Evolutionary conservation across 2,797 vertebrate species (phyloP), one percentile per base, ranked within the genome.

Genomic region (Anniella stebbinsi): DNA sequence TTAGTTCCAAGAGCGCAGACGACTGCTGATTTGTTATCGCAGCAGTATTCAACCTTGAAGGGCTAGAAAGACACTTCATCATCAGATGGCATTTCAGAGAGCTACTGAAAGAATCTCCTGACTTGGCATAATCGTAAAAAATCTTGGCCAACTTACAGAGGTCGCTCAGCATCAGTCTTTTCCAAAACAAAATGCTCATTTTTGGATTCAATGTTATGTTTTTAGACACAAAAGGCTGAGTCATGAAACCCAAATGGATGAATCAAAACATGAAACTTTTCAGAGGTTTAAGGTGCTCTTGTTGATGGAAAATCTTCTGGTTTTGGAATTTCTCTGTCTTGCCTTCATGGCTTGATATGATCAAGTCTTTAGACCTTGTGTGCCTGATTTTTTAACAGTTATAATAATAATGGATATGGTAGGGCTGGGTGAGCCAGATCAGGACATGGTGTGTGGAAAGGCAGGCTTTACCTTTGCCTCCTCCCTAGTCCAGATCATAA

Each of bases 91-190:
- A 30, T 91, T 89, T 87, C 86, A 72, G 51, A 82, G 48, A 78
- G 70, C 70, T 28, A 77, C 36, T 38, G 41, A 87, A 91, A 86
- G 84, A 75, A 89, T 86, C 84, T 54, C 78, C 87, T 77, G 87
- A 54, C 84, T 72, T 92, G 80, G 85, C 91, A 84, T 89, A 78
- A 77, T 84, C n/a, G 11, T 63, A 81, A 87, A n/a, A 83, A 89
- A 87, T 78, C 85, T 87, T 84, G 91, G 87, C 78, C 73, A 77
- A 48, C 12, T 51, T 70, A 73, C 85, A 92, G 87, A 87, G 84
- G 84, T 89, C 75, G 48, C 88, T 70, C 88, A 76, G 80, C 48
- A 87, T 70, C 80, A 70, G 86, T 51, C 69, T 83, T 82, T 76
- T 66, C 25, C 69, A 36, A 36, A 80, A 33, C 15, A 73, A 70